Percentiles rank a stretch among this genome's conserved stretches.
Conservation (phyloP, 2,888 invertebrate species). For the Cancer borealis region DNA sequence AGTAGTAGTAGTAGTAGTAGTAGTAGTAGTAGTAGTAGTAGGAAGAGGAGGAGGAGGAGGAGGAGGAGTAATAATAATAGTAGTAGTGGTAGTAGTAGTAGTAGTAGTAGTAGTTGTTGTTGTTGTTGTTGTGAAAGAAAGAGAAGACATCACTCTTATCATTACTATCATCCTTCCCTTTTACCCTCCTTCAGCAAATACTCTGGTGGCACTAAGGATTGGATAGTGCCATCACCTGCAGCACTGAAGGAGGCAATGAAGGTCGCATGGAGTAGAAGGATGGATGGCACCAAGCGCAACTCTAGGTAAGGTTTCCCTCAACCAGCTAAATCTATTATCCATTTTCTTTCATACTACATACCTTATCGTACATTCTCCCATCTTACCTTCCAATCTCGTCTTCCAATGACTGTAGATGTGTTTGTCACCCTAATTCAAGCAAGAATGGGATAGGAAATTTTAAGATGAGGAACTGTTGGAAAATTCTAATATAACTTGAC, state of each 20-base stretch:
- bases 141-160: neutral
- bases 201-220: conserved; percentile 57
- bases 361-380: neutral
- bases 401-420: too few relatives aligned
- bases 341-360: neutral
- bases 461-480: too few relatives aligned
- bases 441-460: too few relatives aligned
- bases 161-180: neutral
- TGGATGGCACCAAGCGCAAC: neutral
- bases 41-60: too few relatives aligned
- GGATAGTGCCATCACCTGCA: neutral
- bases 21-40: too few relatives aligned
- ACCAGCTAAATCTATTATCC: neutral
- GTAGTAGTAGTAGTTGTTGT: too few relatives aligned
- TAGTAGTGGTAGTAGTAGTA: neutral
- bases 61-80: neutral
- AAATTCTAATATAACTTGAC: too few relatives aligned
- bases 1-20: too few relatives aligned
- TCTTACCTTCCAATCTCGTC: neutral
- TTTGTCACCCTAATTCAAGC: too few relatives aligned
- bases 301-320: neutral
- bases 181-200: conserved; percentile 35
- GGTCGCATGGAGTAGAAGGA: conserved; percentile 34
- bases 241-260: conserved; percentile 37
- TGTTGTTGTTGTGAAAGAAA: too few relatives aligned